A percentile compares a stretch with the other conserved stretches of the same genome.
Evolutionary conservation across 2,888 invertebrate species (phyloP).

Genomic region (Eristalis tenax): DNA sequence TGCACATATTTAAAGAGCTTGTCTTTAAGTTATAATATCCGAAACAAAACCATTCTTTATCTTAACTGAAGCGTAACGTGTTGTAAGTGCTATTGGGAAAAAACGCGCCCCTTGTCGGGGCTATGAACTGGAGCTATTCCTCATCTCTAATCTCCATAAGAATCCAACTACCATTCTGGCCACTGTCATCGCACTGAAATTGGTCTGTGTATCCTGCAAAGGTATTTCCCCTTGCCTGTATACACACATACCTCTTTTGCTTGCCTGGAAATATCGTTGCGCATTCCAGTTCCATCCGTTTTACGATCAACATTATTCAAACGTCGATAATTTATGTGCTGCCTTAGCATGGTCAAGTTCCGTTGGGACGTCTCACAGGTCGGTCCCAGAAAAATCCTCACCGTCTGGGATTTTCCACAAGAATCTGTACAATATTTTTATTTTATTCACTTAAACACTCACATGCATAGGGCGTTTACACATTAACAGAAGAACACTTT

Average conservation of each 20-base stretch:
- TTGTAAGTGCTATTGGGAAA: slow-evolving; percentile 34
- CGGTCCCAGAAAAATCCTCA: slow-evolving; percentile 45
- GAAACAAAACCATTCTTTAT: slow-evolving; percentile 57
- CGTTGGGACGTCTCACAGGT: not conserved
- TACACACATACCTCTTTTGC: not conserved
- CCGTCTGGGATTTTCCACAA: slow-evolving; percentile 42
- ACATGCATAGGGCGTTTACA: slow-evolving; percentile 18
- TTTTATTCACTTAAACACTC: slow-evolving; percentile 7
- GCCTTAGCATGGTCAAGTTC: slow-evolving; percentile 62
- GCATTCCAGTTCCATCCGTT: slow-evolving; percentile 65
- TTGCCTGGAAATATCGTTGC: slow-evolving; percentile 38
- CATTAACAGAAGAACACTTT: slow-evolving; percentile 52
- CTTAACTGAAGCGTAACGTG: slow-evolving; percentile 57
- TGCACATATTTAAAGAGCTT: slow-evolving; percentile 53
- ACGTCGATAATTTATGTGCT: slow-evolving; percentile 67
- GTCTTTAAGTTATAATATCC: slow-evolving; percentile 52
- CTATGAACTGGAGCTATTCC: slow-evolving; percentile 66
- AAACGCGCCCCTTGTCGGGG: slow-evolving; percentile 40
- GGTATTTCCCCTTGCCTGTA: not conserved
- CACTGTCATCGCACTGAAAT: slow-evolving; percentile 47
- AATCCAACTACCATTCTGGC: slow-evolving; percentile 22
- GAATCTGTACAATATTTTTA: slow-evolving; percentile 21
- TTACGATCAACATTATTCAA: slow-evolving; percentile 69
- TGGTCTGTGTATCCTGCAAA: not conserved
- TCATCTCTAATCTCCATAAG: slow-evolving; percentile 68